These are phyloP conservation scores for Notechis scutatus DNA, from an alignment of 2,113 vertebrate genomes.

Conservation along the genomic window DNA sequence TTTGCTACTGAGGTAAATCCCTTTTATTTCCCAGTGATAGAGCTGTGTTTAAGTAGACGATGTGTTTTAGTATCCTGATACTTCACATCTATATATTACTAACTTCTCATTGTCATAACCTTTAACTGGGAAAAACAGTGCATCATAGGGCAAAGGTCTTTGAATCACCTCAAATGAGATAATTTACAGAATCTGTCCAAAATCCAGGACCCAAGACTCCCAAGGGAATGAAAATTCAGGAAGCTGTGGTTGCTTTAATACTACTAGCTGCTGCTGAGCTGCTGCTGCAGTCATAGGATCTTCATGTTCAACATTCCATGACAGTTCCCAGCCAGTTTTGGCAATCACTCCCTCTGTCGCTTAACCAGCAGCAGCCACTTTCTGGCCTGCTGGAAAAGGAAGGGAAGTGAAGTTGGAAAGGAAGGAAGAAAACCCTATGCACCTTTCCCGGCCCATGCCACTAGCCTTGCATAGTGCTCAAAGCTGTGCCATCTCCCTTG, in stretches of 20 bases:
- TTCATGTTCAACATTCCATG: background rate
- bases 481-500: background rate
- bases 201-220: background rate
- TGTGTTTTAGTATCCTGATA: background rate
- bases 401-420: background rate
- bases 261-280: background rate
- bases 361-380: background rate
- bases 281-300: background rate
- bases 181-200: background rate
- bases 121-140: background rate
- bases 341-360: background rate
- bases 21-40: background rate
- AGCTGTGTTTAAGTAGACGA: background rate
- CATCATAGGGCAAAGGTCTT: background rate
- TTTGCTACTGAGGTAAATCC: background rate
- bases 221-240: background rate
- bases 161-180: background rate
- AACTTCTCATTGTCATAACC: background rate
- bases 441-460: background rate
- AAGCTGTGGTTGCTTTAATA: background rate
- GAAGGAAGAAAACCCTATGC: background rate
- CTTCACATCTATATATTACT: background rate
- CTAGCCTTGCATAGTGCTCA: background rate
- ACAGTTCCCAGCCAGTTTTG: background rate
- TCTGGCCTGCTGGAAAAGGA: background rate